Conservation (phyloP, 2,113 vertebrate species). For the Podarcis muralis region DNA sequence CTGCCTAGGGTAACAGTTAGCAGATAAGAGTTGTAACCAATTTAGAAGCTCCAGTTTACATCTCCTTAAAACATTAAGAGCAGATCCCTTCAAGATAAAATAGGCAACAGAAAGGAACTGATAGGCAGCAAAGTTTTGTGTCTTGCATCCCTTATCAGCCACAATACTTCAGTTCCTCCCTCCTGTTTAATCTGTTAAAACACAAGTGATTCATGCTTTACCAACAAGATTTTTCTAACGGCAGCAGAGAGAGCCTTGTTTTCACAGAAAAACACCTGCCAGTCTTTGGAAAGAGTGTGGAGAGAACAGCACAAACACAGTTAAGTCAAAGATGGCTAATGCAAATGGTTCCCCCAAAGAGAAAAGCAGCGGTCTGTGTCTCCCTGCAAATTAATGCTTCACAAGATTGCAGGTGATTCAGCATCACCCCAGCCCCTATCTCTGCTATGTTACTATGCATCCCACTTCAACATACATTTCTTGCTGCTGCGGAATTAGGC, state of each 20-base stretch:
- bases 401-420: not conserved
- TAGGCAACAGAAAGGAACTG: not conserved
- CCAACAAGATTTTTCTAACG: not conserved
- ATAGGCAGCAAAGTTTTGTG: not conserved
- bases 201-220: not conserved
- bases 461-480: accelerated
- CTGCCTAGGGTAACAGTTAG: not conserved
- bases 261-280: slow-evolving; percentile 14
- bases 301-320: not conserved
- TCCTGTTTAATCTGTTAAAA: slow-evolving; percentile 6
- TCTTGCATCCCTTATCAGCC: accelerated
- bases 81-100: not conserved
- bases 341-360: slow-evolving; percentile 18
- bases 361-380: slow-evolving; percentile 16
- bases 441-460: not conserved
- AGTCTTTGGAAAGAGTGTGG: not conserved
- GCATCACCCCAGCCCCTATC: not conserved
- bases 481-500: slow-evolving; percentile 16
- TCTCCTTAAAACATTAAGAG: not conserved
- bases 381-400: slow-evolving; percentile 22
- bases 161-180: not conserved
- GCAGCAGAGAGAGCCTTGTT: not conserved
- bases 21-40: not conserved
- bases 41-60: not conserved
- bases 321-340: slow-evolving; percentile 47